phyloP scores from a whole-genome alignment of 2,888 invertebrate species.

The Marronus borbonicus region DNA sequence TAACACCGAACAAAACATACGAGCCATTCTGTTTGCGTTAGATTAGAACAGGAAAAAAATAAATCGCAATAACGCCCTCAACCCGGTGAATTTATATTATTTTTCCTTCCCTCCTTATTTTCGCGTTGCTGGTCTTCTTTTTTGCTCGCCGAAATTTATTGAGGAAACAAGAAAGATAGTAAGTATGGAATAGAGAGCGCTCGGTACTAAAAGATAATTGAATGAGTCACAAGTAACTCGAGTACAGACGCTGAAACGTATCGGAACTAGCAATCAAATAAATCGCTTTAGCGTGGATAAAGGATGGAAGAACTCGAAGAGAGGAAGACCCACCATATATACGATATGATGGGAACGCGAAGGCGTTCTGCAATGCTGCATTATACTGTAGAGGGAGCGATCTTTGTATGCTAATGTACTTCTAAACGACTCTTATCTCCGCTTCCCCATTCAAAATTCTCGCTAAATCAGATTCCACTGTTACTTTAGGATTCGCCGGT shows the following conservation, averaged over 20 bases:
- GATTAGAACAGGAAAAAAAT: neutral
- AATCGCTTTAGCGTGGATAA: conserved; percentile 47
- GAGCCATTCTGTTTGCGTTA: too few relatives aligned
- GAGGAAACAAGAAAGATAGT: conserved; percentile 24
- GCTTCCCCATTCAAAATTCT: conserved; percentile 54
- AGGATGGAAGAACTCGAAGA: conserved; percentile 42
- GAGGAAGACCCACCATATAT: conserved; percentile 15
- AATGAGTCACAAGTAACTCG: conserved; percentile 52
- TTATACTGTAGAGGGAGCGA: conserved; percentile 53
- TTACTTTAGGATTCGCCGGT: conserved; percentile 16
- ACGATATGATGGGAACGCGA: conserved; percentile 53
- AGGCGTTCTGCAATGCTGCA: conserved; percentile 58
- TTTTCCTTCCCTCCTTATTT: conserved; percentile 14
- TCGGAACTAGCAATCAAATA: conserved; percentile 50
- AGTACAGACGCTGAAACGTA: conserved; percentile 48
- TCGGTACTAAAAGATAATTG: conserved; percentile 50
- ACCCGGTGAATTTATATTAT: conserved; percentile 5
- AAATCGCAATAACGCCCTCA: neutral
- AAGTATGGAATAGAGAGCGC: conserved; percentile 36
- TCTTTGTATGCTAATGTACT: conserved; percentile 61
- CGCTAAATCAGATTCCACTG: conserved; percentile 41
- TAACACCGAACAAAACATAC: too few relatives aligned
- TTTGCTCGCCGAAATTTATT: neutral
- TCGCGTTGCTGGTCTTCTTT: neutral
- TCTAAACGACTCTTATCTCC: conserved; percentile 59